phyloP scores from a whole-genome alignment of 2,113 vertebrate genomes.

The Apteryx owenii region DNA sequence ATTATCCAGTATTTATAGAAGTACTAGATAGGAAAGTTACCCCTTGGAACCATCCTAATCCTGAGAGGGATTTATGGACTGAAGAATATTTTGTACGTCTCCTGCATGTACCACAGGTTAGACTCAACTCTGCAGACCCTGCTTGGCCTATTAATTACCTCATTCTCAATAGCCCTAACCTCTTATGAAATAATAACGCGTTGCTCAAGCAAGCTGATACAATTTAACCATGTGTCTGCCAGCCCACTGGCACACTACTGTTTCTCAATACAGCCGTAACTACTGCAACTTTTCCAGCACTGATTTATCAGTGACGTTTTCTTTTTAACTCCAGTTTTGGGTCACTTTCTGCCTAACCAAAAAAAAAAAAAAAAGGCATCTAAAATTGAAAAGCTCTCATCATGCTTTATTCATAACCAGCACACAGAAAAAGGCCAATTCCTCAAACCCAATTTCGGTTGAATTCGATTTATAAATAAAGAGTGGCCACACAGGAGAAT shows the following conservation, averaged over 20 bases:
- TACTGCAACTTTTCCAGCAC: neutral
- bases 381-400: neutral
- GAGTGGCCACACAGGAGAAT: neutral
- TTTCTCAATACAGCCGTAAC: neutral
- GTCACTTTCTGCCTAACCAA: neutral
- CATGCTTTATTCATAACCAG: slow-evolving; percentile 40
- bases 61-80: neutral
- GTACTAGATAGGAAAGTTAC: neutral
- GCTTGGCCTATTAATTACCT: slow-evolving; percentile 11
- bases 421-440: neutral
- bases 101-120: neutral
- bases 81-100: slow-evolving; percentile 9
- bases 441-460: slow-evolving; percentile 26
- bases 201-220: neutral
- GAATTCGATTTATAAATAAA: slow-evolving; percentile 50
- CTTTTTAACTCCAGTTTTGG: neutral
- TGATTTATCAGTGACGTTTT: neutral
- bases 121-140: neutral
- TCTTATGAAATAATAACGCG: slow-evolving; percentile 10
- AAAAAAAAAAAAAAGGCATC: neutral
- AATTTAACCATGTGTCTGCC: slow-evolving; percentile 18
- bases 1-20: slow-evolving; percentile 12
- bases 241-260: fast-evolving
- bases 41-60: neutral
- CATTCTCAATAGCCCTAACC: neutral